Evolutionary conservation across 2,113 vertebrate species (phyloP), one percentile per base, ranked within the genome.

Genomic region (Campylorhamphus procurvoides): DNA sequence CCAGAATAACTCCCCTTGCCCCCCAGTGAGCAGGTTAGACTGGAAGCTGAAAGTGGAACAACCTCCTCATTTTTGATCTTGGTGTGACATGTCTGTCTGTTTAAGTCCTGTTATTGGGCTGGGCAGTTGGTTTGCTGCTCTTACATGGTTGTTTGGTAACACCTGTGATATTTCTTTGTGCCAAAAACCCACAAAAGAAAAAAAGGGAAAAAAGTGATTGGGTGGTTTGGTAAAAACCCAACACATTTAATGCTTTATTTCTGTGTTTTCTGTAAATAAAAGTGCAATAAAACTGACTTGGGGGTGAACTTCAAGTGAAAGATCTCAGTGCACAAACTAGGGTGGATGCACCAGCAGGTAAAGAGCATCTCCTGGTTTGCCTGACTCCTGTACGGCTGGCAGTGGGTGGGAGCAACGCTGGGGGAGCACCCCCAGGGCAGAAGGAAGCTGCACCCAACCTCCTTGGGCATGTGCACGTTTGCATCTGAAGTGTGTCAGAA

Each of bases 241-340:
- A 85, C 82, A 95, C 92, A 86, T 76, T 96, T 91, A 95, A 97
- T 97, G 97, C 98, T 98, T 98, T 97, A 96, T 96, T 96, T 97
- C 93, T 98, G 98, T 98, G 98, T 98, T 98, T 98, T 98, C 97
- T 98, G 98, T 98, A 98, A 98, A 98, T 98, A 98, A 98, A 98
- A 97, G 97, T 97, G 97, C 97, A 97, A 94, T 98, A 93, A 95
- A 90, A 82, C 74, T 93, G 88, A 52, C 44, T 37, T 40, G 60
- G 82, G 55, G 94, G 90, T 96, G 66, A 93, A 96, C 44, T 87
- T 93, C 84, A 84, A 40, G 55, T 90, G 76, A 62, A 92, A 44
- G 89, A 93, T 40, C 37, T 89, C 77, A 44, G 31, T 7, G 12
- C 67, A 19, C 81, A 2, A 27, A 35, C 16, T 7, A 27, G 22